Percentiles rank a stretch among this genome's conserved stretches.
phyloP scores from a whole-genome alignment of 2,113 vertebrate species.

The Raja brachyura region DNA sequence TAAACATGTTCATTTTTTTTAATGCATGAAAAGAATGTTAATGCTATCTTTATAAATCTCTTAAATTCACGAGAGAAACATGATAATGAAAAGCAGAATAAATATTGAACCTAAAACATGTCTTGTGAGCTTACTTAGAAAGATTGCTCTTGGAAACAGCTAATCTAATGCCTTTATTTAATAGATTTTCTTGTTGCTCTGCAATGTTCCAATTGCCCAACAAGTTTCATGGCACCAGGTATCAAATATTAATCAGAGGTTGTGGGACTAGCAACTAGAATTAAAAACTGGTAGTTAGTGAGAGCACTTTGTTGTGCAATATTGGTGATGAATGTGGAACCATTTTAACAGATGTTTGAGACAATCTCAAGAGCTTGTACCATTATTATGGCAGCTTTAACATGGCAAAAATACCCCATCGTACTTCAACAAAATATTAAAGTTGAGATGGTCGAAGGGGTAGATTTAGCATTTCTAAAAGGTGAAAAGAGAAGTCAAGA shows the following conservation, averaged over 20 bases:
- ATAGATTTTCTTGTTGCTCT: background rate
- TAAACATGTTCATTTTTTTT: background rate
- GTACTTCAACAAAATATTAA: too few species aligned
- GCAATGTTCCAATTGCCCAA: background rate
- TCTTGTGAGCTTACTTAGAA: background rate
- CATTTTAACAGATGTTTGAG: background rate
- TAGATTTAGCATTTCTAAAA: too few species aligned
- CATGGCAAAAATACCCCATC: too few species aligned
- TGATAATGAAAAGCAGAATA: background rate
- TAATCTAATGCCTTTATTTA: background rate
- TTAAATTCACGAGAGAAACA: background rate
- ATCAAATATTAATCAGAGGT: background rate
- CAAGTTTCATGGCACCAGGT: background rate
- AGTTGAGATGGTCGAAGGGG: too few species aligned
- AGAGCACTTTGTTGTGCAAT: background rate
- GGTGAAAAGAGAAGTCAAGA: too few species aligned
- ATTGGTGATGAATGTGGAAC: background rate
- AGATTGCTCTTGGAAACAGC: background rate
- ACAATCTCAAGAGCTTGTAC: background rate
- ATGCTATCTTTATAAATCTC: background rate
- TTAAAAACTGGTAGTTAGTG: background rate
- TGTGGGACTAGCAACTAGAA: background rate
- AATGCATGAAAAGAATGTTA: background rate
- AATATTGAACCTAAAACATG: conserved; percentile 20
- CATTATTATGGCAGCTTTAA: too few species aligned